phyloP scores from a whole-genome alignment of 30 jellyfish, hydroid and myxozoan genomes.

The Cassiopea xamachana region DNA sequence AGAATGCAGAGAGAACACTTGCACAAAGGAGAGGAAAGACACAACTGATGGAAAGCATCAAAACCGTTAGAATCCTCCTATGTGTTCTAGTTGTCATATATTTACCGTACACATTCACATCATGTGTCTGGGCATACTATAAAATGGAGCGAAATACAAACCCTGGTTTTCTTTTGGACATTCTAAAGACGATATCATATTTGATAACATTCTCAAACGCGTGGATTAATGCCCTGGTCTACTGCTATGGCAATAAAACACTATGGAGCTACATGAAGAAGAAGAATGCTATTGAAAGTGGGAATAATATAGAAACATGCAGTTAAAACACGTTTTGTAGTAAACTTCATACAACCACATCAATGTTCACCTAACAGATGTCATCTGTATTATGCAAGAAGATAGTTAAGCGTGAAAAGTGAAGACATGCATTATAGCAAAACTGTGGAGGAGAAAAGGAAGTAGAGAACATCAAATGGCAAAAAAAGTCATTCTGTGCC shows the following conservation, averaged over 20 bases:
- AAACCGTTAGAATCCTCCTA: slow-evolving; percentile 14
- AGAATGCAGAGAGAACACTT: not conserved
- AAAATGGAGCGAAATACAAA: not conserved
- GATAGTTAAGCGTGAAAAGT: too few species aligned
- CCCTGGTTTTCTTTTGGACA: slow-evolving; percentile 10
- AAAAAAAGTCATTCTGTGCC: too few species aligned
- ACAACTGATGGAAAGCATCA: slow-evolving; percentile 11
- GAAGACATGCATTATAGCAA: too few species aligned
- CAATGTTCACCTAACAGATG: too few species aligned
- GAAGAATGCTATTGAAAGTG: not conserved
- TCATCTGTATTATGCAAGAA: too few species aligned
- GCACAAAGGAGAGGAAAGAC: not conserved
- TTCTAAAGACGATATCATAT: slow-evolving; percentile 8
- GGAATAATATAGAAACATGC: too few species aligned
- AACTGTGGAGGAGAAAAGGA: too few species aligned
- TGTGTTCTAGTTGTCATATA: not conserved
- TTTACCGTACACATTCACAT: slow-evolving; percentile 12
- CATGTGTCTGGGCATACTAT: slow-evolving; percentile 37
- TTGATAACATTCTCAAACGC: slow-evolving; percentile 17
- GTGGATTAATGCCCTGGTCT: slow-evolving; percentile 13
- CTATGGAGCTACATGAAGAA: not conserved
- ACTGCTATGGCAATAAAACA: slow-evolving; percentile 18
- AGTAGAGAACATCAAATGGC: too few species aligned
- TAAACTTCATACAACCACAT: too few species aligned
- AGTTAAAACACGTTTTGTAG: too few species aligned